A percentile compares a stretch with the other conserved stretches of the same genome.
Conservation (phyloP, 1,140 invertebrate species). For the Schmidtea mediterranea region DNA sequence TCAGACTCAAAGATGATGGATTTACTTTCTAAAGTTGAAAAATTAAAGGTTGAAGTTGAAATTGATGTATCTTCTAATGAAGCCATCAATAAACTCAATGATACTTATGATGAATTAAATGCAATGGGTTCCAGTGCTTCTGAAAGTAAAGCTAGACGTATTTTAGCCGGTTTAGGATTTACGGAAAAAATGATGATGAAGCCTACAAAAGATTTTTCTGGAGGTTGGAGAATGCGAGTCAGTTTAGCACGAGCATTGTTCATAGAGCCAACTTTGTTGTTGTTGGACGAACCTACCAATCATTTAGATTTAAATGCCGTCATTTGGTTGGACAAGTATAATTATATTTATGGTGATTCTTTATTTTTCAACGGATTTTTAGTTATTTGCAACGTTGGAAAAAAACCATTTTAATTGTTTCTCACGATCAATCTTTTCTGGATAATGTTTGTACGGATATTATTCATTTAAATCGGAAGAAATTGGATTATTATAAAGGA, state of each 20-base stretch:
- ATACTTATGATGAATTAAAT: conserved; percentile 72
- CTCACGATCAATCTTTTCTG: conserved; percentile 94
- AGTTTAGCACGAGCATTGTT: conserved; percentile 48
- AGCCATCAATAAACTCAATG: conserved; percentile 49
- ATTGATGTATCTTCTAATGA: conserved; percentile 31
- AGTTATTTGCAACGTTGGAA: conserved; percentile 86
- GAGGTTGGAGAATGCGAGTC: conserved; percentile 88
- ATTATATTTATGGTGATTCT: neutral
- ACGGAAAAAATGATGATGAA: conserved; percentile 69
- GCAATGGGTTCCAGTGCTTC: conserved; percentile 86
- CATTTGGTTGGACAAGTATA: conserved; percentile 89
- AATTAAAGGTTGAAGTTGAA: conserved; percentile 40
- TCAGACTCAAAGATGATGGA: conserved; percentile 60
- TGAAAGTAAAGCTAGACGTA: conserved; percentile 67
- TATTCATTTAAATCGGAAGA: conserved; percentile 74
- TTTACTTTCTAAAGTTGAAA: conserved; percentile 50
- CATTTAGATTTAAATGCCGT: conserved; percentile 79
- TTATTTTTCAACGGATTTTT: conserved; percentile 9
- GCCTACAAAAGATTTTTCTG: conserved; percentile 69
- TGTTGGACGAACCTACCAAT: conserved; percentile 74
- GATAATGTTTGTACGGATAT: conserved; percentile 98
- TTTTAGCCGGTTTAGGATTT: conserved; percentile 85
- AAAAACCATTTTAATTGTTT: conserved; percentile 81
- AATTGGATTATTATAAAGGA: conserved; percentile 83
- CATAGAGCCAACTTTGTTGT: conserved; percentile 64